A percentile compares a stretch with the other conserved stretches of the same genome.
Evolutionary conservation across 1,140 invertebrate genomes (phyloP).

Genomic region (Drosophila ogumai): DNA sequence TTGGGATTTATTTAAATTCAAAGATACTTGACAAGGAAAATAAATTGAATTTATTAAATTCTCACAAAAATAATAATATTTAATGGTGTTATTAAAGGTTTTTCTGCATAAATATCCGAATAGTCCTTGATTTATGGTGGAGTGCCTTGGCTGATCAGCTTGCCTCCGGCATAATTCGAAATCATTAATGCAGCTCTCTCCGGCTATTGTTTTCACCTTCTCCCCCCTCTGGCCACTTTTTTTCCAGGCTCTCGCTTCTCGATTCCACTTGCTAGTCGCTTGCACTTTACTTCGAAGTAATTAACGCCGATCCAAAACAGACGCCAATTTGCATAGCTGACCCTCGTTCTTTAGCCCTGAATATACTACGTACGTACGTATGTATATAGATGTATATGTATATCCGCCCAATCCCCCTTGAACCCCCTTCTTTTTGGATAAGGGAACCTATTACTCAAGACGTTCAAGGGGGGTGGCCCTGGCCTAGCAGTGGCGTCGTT

Average conservation of each 20-base stretch:
- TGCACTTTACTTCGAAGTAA: slow-evolving; percentile 80
- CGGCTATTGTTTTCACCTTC: slow-evolving; percentile 36
- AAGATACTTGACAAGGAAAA: not conserved
- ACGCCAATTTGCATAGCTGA: slow-evolving; percentile 80
- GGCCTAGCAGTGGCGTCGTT: not conserved
- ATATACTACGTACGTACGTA: not conserved
- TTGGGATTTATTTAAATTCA: not conserved
- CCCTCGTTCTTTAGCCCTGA: slow-evolving; percentile 39
- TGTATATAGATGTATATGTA: not conserved
- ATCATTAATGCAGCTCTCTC: slow-evolving; percentile 60
- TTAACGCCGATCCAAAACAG: slow-evolving; percentile 82
- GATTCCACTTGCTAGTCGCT: slow-evolving; percentile 56
- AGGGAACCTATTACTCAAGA: slow-evolving; percentile 66
- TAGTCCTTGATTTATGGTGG: not conserved
- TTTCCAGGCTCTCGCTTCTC: slow-evolving; percentile 32
- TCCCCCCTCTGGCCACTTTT: not conserved
- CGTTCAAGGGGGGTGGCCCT: slow-evolving; percentile 13
- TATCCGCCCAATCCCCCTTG: not conserved
- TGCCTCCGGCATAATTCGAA: slow-evolving; percentile 45
- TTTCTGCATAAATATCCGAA: not conserved
- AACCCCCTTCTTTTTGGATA: slow-evolving; percentile 12
- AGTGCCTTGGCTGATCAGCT: not conserved
- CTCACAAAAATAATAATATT: not conserved
- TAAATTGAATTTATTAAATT: no score
- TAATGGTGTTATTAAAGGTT: not conserved